Base-by-base conservation (phyloP, 2,888 invertebrate species). In the Pandemis cinnamomeana region DNA sequence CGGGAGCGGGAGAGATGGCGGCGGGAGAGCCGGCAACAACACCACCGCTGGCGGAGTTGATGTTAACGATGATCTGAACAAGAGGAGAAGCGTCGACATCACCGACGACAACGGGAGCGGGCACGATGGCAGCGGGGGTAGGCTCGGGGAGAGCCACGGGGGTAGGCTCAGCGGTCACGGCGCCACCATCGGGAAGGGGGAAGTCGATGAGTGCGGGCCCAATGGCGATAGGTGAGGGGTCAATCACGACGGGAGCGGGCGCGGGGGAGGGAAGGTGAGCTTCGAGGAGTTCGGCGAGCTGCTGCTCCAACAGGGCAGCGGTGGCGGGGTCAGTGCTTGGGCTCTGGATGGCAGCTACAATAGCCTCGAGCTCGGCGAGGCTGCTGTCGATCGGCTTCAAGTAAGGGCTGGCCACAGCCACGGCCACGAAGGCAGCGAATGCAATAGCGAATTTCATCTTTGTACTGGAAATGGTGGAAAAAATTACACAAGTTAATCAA, bases 401-500 rank as follows among this genome's bases (percentile, higher is more conserved):
- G 20, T 7, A 36, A 36, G 84, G 83, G 76, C 72, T 73, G 77
- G 87, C 87, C 64, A 78, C 79, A 58, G 87, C 85, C 76, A 89
- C 80, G 76, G 86, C 87, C 77, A 86, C 81, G 73, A 88, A 69
- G 77, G 86, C 84, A 72, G 81, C 84, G 80, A 90, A 84, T 55
- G 84, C 87, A 72, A 89, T 73, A 81, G 88, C 80, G 84, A 85
- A 87, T 84, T 90, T 90, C 91, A 90, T 91, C 75, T 84, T 85
- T 78, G 75, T 72, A 83, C 87, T 87, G 77, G 41, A 53, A 67
- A 2, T 48, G 0, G 27, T 7, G 48, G 13, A 20, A 27, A 46
- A 46, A 46, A 11, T 46, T 11, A 46, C 11, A 11, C 11, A 4
- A 46, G 11, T 46, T 46, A 46, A 46, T 46, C 10, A 46, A 44